Evolutionary conservation across 2,888 invertebrate species (phyloP).

Genomic region (Eupithecia abbreviata): DNA sequence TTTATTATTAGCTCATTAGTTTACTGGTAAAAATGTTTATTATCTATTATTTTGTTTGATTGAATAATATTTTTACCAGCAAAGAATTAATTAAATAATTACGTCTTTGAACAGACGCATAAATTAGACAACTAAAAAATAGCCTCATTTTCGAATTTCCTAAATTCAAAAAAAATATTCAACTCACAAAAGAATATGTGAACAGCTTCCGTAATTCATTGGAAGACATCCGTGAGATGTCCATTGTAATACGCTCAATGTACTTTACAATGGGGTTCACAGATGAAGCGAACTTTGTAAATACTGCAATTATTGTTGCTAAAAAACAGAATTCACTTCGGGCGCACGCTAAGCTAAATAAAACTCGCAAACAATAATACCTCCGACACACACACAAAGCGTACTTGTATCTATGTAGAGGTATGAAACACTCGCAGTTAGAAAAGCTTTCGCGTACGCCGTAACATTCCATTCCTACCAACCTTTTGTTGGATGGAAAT

Average conservation of each 20-base stretch:
- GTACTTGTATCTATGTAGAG: conserved; percentile 4
- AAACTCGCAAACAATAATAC: conserved; percentile 22
- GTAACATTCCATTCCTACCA: conserved; percentile 32
- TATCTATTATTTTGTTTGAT: neutral
- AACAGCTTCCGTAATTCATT: conserved; percentile 31
- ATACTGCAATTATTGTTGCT: conserved; percentile 27
- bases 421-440: conserved; percentile 43
- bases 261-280: conserved; percentile 34
- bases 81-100: conserved; percentile 27
- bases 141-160: conserved; percentile 40
- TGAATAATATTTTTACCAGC: conserved; percentile 29
- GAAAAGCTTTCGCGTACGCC: conserved; percentile 69
- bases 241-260: conserved; percentile 25
- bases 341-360: conserved; percentile 38
- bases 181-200: conserved; percentile 28
- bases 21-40: conserved; percentile 18
- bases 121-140: conserved; percentile 28
- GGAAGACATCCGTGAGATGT: conserved; percentile 32
- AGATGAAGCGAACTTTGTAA: conserved; percentile 30
- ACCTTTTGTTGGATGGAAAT: conserved; percentile 20
- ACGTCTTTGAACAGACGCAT: conserved; percentile 46
- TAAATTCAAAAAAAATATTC: conserved; percentile 35
- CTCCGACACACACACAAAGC: neutral
- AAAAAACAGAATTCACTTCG: conserved; percentile 40
- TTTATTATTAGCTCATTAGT: conserved; percentile 27